Evolutionary conservation across 1,140 invertebrate genomes (phyloP).

Genomic region (Drosophila parabipectinata): DNA sequence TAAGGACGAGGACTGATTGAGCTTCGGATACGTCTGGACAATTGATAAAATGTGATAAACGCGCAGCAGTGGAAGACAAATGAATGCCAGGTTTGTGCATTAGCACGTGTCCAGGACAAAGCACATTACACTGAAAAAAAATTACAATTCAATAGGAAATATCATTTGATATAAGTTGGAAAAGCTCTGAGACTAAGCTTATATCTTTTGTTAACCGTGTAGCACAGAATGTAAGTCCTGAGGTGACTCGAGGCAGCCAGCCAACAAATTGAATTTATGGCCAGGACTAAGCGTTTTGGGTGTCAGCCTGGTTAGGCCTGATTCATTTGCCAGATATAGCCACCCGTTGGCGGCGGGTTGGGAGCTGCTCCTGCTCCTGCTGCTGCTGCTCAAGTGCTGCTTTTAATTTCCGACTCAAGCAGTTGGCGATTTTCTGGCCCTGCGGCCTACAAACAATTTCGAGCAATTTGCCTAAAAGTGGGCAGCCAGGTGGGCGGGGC

Average conservation of each 20-base stretch:
- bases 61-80: conserved; percentile 65
- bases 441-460: conserved; percentile 41
- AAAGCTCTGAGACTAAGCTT: neutral
- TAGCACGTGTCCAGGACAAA: conserved; percentile 51
- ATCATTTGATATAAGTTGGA: too few species aligned
- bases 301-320: conserved; percentile 57
- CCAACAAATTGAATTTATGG: conserved; percentile 81
- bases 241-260: conserved; percentile 50
- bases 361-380: conserved; percentile 40
- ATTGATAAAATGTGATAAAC: conserved; percentile 82
- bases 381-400: conserved; percentile 65
- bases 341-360: neutral
- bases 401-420: conserved; percentile 77
- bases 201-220: conserved; percentile 3
- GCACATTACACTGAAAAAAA: conserved; percentile 3
- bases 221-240: conserved; percentile 6
- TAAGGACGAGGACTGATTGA: conserved; percentile 63
- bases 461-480: conserved; percentile 79
- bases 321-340: conserved; percentile 76
- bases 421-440: conserved; percentile 58
- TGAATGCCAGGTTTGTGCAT: conserved; percentile 73
- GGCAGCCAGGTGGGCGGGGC: conserved; percentile 43
- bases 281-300: conserved; percentile 51
- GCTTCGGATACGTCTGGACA: conserved; percentile 73
- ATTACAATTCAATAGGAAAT: too few species aligned